These are phyloP conservation scores for Flabesymbios commensalis DNA, from an alignment of 2,888 invertebrate species.

Conservation along the genomic window DNA sequence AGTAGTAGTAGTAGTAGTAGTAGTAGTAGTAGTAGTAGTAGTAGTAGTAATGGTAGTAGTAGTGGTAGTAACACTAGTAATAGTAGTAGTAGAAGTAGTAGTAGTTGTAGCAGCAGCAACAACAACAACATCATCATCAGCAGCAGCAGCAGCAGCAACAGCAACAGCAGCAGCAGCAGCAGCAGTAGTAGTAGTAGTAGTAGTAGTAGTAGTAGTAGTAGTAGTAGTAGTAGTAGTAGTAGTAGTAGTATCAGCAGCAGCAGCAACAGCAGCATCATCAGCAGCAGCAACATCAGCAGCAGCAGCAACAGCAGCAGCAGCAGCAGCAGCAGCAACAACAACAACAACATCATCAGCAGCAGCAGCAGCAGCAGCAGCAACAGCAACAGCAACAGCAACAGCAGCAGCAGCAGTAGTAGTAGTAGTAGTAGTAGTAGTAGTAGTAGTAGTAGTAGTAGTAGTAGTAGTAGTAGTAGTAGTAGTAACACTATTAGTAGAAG, in stretches of 20 bases:
- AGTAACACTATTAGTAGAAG: too few species aligned
- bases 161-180: not conserved
- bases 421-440: not conserved
- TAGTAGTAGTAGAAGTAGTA: not conserved
- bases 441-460: not conserved
- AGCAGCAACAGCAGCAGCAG: not conserved
- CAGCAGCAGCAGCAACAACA: not conserved
- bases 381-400: not conserved
- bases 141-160: not conserved
- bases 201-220: not conserved
- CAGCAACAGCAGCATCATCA: too few species aligned
- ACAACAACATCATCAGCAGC: too few species aligned
- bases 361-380: not conserved
- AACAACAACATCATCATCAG: too few species aligned
- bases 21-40: not conserved
- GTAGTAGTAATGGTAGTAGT: not conserved
- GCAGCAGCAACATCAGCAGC: too few species aligned
- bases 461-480: not conserved
- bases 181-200: not conserved
- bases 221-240: too few species aligned
- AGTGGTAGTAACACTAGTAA: not conserved
- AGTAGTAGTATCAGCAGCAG: too few species aligned
- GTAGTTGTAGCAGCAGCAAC: too few species aligned
- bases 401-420: not conserved
- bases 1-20: not conserved